Evolutionary conservation across 2,113 vertebrate species (phyloP), one percentile per base, ranked within the genome.

Genomic region (Helogale parvula): DNA sequence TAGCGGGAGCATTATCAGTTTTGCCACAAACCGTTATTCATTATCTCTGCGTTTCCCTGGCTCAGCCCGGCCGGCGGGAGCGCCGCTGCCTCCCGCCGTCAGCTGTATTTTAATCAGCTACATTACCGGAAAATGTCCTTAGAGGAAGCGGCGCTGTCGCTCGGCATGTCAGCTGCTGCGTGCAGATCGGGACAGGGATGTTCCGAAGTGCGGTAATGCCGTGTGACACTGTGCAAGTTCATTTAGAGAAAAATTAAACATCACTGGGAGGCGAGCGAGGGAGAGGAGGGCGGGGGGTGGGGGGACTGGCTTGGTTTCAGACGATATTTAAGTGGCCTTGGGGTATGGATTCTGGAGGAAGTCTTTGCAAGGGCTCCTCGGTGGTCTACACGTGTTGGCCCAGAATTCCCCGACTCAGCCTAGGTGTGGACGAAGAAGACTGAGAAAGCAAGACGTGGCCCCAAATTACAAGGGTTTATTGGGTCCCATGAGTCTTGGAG

Each of bases 41-140:
- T 95, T 86, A 96, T 97, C 97, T 88, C 95, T 6, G 68, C 47
- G 88, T 97, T 74, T 95, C 0, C 0, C 92, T 65, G 95, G 93
- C 45, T 97, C 90, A 35, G 96, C 93, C 2, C 45, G n/a, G 87
- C 79, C 8, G 12, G 23, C 96, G 52, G 86, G 88, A 88, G 96
- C 72, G 0, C 31, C 0, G 3, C 7, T 7, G 23, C 90, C n/a
- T 52, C 81, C n/a, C 0, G 29, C 66, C 66, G 66, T 79, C 98
- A 97, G 98, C 98, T 98, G 33, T 94, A 97, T 98, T 98, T 98
- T 98, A 98, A 98, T 98, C 97, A 97, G 97, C 94, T 60, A 81
- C 84, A n/a, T 96, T 91, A 91, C 0, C 17, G 98, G n/a, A 92
- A 97, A 95, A 77, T 1, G 77, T 94, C 98, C 97, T 97, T 11